Conservation (phyloP, 1,140 invertebrate species). For the Meloidogyne hapla region DNA sequence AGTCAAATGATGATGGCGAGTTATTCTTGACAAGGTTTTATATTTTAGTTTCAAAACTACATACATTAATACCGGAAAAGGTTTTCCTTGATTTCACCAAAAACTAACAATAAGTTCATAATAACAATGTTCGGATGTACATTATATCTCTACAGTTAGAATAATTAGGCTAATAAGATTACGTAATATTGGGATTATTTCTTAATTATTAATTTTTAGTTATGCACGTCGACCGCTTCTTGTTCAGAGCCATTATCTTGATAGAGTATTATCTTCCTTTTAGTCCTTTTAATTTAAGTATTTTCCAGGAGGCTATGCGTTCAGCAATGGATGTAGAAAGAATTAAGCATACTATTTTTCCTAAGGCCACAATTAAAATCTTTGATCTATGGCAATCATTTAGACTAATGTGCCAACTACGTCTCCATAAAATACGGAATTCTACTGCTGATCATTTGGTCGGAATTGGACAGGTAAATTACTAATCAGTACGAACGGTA, state of each 20-base stretch:
- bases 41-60: neutral
- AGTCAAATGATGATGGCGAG: conserved; percentile 35
- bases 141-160: too few species aligned
- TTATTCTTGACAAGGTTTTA: conserved; percentile 26
- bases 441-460: neutral
- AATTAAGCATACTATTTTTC: conserved; percentile 32
- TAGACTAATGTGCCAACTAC: conserved; percentile 32
- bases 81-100: too few species aligned
- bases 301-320: conserved; percentile 34
- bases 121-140: too few species aligned
- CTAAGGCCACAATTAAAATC: conserved; percentile 39
- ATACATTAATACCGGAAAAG: neutral
- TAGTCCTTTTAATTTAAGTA: neutral
- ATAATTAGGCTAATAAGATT: too few species aligned
- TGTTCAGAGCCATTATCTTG: conserved; percentile 38
- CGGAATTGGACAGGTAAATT: neutral
- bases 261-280: neutral
- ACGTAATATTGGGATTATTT: too few species aligned
- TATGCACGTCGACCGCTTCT: conserved; percentile 29
- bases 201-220: conserved; percentile 1
- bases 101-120: too few species aligned
- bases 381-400: conserved; percentile 41
- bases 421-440: conserved; percentile 10
- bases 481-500: neutral
- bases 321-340: conserved; percentile 5